Conservation (phyloP, 53 echinoderm and acorn worm genomes). For the Arbacia lixula region DNA sequence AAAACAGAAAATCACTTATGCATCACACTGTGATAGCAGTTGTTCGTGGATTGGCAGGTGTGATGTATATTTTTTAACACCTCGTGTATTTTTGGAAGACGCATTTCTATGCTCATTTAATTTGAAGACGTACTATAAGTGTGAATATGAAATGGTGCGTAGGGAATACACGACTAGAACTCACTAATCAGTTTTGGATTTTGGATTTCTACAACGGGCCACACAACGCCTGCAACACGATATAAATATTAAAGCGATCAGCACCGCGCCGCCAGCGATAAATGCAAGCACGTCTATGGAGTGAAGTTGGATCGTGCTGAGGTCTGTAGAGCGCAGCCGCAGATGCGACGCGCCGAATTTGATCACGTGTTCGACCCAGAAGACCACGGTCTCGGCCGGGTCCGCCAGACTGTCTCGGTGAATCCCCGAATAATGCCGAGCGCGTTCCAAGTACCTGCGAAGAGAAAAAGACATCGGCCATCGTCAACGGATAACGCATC, state of each 20-base stretch:
- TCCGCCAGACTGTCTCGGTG: background rate
- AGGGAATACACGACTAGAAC: no score
- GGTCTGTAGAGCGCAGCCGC: conserved; percentile 15
- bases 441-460: conserved; percentile 11
- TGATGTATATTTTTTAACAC: no score
- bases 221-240: conserved; percentile 13
- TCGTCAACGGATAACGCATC: no score
- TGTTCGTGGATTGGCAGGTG: no score
- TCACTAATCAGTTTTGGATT: no score
- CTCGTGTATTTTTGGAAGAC: no score
- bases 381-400: conserved; percentile 11
- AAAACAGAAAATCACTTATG: no score
- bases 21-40: no score
- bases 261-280: background rate
- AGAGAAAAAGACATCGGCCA: background rate
- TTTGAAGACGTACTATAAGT: no score
- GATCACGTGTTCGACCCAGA: conserved; percentile 40
- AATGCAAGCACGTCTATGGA: conserved; percentile 30
- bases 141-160: no score
- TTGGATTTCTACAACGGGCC: no score
- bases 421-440: background rate
- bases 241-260: background rate
- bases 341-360: conserved; percentile 28
- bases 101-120: no score
- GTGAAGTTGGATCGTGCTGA: conserved; percentile 31